Evolutionary conservation across 2,113 vertebrate genomes (phyloP).

Genomic region (Apeltes quadracus): DNA sequence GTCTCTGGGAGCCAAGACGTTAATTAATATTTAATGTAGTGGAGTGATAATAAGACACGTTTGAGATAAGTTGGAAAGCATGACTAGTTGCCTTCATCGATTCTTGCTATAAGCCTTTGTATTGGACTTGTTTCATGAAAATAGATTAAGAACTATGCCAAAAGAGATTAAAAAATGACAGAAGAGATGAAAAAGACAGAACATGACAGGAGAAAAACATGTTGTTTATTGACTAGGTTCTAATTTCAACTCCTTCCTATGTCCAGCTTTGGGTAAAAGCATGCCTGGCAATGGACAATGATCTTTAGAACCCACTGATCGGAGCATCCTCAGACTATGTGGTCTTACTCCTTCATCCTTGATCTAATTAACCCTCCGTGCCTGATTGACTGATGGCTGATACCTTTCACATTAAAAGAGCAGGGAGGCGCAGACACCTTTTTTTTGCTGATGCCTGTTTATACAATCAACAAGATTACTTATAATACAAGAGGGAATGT

Average conservation of each 20-base stretch:
- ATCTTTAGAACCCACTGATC: neutral
- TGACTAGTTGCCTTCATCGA: conserved; percentile 10
- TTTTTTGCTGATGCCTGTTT: neutral
- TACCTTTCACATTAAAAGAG: neutral
- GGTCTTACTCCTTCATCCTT: neutral
- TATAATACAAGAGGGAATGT: neutral
- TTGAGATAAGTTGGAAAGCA: conserved; percentile 8
- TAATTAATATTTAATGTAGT: conserved; percentile 56
- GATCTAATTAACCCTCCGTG: neutral
- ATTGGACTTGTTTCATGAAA: neutral
- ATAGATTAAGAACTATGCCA: neutral
- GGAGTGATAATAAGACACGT: conserved; percentile 34
- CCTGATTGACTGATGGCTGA: neutral
- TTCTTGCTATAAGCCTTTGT: conserved; percentile 14
- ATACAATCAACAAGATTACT: neutral
- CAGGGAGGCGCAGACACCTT: neutral
- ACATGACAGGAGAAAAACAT: conserved; percentile 9
- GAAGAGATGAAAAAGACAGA: conserved; percentile 2
- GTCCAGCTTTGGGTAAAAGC: neutral
- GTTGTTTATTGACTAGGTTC: conserved; percentile 14
- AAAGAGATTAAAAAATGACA: neutral
- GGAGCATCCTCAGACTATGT: neutral
- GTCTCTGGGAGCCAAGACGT: conserved; percentile 37
- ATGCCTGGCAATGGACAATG: neutral
- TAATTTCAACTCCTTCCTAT: conserved; percentile 22